Percentiles rank a stretch among this genome's conserved stretches.
phyloP scores from a whole-genome alignment of 1,140 invertebrate genomes.

The Luehdorfia chinensis region DNA sequence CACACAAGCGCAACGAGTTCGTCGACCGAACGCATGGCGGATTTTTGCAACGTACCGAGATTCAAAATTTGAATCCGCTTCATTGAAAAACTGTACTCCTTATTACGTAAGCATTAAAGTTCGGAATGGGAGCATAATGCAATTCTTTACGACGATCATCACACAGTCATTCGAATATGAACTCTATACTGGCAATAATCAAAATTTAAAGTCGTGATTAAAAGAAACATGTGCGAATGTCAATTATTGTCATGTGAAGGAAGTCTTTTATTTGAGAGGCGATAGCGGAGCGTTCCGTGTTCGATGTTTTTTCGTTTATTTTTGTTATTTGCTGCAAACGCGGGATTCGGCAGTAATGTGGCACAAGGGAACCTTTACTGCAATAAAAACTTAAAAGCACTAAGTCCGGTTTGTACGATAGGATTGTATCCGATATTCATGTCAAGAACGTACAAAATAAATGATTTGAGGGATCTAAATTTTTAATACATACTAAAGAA shows the following conservation, averaged over 20 bases:
- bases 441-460: too few relatives aligned
- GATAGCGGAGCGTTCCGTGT: too few relatives aligned
- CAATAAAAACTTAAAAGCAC: too few relatives aligned
- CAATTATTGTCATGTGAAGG: slow-evolving; percentile 27
- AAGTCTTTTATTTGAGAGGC: slow-evolving; percentile 27
- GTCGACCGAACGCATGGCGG: slow-evolving; percentile 30
- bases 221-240: slow-evolving; percentile 16
- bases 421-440: too few relatives aligned
- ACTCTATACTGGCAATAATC: slow-evolving; percentile 2
- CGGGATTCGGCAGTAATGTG: not conserved
- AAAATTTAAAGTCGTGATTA: slow-evolving; percentile 3
- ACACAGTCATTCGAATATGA: slow-evolving; percentile 10
- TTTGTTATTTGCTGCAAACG: not conserved
- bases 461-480: too few relatives aligned
- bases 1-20: slow-evolving; percentile 22
- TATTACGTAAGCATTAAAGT: not conserved
- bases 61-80: slow-evolving; percentile 21
- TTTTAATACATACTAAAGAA: too few relatives aligned
- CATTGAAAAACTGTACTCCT: not conserved
- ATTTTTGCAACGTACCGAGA: slow-evolving; percentile 33
- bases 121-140: not conserved
- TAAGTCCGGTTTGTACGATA: too few relatives aligned
- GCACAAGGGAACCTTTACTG: too few relatives aligned
- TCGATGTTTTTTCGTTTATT: slow-evolving; percentile 12
- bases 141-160: not conserved